Conservation (phyloP, 2,888 invertebrate species). For the Microdon myrmicae region DNA sequence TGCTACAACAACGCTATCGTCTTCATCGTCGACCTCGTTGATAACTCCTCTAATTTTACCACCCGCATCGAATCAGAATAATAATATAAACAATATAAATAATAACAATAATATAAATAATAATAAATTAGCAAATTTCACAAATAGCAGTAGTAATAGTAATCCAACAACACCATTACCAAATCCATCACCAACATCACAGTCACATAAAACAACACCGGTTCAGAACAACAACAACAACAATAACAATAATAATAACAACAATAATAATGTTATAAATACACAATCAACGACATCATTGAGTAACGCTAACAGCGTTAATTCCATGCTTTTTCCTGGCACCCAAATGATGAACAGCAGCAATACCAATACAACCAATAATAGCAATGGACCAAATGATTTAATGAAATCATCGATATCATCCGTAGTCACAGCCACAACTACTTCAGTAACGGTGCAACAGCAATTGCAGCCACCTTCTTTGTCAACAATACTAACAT, state of each 20-base stretch:
- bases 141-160: conserved; percentile 41
- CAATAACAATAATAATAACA: conserved; percentile 32
- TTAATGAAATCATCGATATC: conserved; percentile 56
- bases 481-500: conserved; percentile 29
- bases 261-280: conserved; percentile 19
- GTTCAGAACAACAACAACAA: conserved; percentile 26
- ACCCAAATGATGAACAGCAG: conserved; percentile 37
- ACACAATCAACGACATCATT: conserved; percentile 28
- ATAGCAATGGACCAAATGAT: conserved; percentile 59
- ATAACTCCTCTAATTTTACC: conserved; percentile 56
- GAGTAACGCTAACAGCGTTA: conserved; percentile 22
- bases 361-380: conserved; percentile 43
- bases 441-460: conserved; percentile 13
- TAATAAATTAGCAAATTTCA: conserved; percentile 47
- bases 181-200: conserved; percentile 54
- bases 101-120: conserved; percentile 41
- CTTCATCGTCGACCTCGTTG: conserved; percentile 42
- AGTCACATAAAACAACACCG: conserved; percentile 37
- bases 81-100: conserved; percentile 46
- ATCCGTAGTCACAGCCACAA: conserved; percentile 43
- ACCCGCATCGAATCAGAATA: conserved; percentile 53
- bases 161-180: conserved; percentile 53
- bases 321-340: conserved; percentile 37
- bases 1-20: conserved; percentile 55
- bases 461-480: conserved; percentile 41